Conservation (phyloP, 2,888 invertebrate species). For the Phalera bucephala region DNA sequence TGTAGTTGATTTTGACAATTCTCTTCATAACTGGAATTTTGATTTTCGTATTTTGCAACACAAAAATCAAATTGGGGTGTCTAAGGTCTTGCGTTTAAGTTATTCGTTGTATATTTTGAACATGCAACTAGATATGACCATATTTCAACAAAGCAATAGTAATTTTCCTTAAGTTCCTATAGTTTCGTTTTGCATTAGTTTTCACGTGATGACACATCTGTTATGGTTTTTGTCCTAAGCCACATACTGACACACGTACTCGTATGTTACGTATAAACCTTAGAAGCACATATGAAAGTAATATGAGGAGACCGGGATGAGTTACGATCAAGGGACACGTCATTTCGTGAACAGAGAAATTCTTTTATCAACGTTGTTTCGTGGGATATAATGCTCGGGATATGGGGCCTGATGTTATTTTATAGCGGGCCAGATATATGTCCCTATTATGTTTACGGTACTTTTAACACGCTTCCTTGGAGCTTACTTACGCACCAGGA, state of each 20-base stretch:
- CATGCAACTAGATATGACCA: no score
- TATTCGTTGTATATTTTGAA: no score
- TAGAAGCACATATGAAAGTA: slow-evolving; percentile 50
- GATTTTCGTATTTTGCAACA: no score
- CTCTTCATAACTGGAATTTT: no score
- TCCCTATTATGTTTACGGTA: slow-evolving; percentile 9
- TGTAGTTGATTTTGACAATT: no score
- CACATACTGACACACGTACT: slow-evolving; percentile 25
- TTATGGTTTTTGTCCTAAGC: slow-evolving; percentile 43
- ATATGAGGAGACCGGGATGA: slow-evolving; percentile 53
- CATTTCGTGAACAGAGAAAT: slow-evolving; percentile 53
- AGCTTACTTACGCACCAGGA: no score
- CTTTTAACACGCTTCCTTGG: neutral
- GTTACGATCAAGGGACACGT: slow-evolving; percentile 61
- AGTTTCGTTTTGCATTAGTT: slow-evolving; percentile 8
- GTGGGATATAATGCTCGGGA: slow-evolving; percentile 40
- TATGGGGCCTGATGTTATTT: slow-evolving; percentile 36
- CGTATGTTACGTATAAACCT: slow-evolving; percentile 42
- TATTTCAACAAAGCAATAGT: no score
- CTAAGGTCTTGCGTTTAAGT: no score
- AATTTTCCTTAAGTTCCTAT: no score
- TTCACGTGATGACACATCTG: slow-evolving; percentile 39
- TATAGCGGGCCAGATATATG: slow-evolving; percentile 24
- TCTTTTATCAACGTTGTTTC: slow-evolving; percentile 63
- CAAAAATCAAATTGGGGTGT: no score